Percentiles rank a stretch among this genome's conserved stretches.
Evolutionary conservation across 64 coral and sea anemone genomes (phyloP).

Genomic region (Dendronephthya gigantea): DNA sequence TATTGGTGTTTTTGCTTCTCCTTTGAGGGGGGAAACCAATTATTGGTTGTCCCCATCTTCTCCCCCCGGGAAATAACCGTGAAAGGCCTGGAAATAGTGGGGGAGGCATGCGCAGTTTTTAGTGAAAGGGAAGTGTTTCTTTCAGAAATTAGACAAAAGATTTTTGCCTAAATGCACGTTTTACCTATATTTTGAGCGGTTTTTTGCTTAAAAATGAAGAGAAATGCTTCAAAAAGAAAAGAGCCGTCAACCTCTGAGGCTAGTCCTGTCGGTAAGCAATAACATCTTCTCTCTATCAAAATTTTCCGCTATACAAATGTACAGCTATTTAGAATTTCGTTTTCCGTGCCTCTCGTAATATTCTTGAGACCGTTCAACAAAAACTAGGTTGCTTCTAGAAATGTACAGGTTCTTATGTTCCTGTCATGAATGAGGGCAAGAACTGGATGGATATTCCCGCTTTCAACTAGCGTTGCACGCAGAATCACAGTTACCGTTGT

Average conservation of each 20-base stretch:
- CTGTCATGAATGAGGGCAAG: too few species aligned
- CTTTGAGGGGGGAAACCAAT: not conserved
- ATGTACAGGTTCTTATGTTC: too few species aligned
- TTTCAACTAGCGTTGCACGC: too few species aligned
- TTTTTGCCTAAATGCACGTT: not conserved
- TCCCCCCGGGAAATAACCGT: conserved; percentile 1
- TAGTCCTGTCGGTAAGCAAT: not conserved
- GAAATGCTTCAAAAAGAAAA: conserved; percentile 12
- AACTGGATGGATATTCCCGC: too few species aligned
- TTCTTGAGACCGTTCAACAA: too few species aligned
- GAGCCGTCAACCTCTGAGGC: not conserved
- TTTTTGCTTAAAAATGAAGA: not conserved
- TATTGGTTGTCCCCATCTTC: not conserved
- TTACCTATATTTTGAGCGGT: not conserved
- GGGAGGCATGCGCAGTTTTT: not conserved
- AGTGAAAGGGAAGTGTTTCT: not conserved
- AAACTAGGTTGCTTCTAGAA: too few species aligned
- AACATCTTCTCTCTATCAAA: not conserved
- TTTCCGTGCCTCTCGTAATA: too few species aligned
- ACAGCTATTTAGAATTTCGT: not conserved
- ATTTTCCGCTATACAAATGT: not conserved
- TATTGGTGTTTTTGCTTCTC: not conserved
- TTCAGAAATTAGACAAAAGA: not conserved
- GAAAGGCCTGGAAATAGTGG: not conserved
- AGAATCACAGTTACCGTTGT: too few species aligned